Percentiles rank a stretch among this genome's conserved stretches.
Conservation (phyloP, 2,113 vertebrate genomes). For the Eptesicus fuscus region DNA sequence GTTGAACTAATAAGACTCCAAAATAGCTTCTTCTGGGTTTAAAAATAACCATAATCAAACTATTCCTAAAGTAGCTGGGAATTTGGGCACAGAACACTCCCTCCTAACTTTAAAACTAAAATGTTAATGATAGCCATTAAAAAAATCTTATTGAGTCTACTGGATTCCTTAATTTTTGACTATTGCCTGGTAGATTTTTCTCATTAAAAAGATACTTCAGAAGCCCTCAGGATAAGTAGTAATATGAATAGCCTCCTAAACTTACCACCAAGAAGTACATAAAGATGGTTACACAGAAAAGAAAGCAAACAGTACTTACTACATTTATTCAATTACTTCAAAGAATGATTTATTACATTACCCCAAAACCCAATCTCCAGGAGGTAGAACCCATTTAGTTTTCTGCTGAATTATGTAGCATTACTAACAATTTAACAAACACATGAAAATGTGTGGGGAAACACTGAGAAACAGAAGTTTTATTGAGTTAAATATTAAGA, state of each 20-base stretch:
- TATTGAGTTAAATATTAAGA: conserved; percentile 74
- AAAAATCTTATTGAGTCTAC: not conserved
- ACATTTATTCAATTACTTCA: conserved; percentile 11
- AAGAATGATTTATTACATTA: not conserved
- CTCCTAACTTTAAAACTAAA: conserved; percentile 40
- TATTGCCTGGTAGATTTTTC: not conserved
- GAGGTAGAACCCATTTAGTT: conserved; percentile 17
- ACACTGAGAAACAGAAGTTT: conserved; percentile 72
- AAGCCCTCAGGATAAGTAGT: conserved; percentile 1
- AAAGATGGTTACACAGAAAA: conserved; percentile 17
- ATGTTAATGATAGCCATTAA: conserved; percentile 21
- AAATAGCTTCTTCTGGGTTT: conserved; percentile 45
- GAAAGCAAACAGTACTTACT: not conserved
- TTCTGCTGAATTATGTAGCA: conserved; percentile 57
- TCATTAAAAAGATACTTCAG: conserved; percentile 3
- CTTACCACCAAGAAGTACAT: not conserved
- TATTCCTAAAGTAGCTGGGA: conserved; percentile 11
- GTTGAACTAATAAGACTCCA: conserved; percentile 40
- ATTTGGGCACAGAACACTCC: not conserved
- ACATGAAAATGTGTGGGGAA: conserved; percentile 66
- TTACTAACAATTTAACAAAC: conserved; percentile 63
- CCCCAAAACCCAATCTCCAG: not conserved
- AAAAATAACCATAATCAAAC: conserved; percentile 52
- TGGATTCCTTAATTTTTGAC: not conserved
- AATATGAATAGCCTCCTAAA: not conserved